phyloP scores from a whole-genome alignment of 1,140 invertebrate genomes.

The Hycleus cichorii region DNA sequence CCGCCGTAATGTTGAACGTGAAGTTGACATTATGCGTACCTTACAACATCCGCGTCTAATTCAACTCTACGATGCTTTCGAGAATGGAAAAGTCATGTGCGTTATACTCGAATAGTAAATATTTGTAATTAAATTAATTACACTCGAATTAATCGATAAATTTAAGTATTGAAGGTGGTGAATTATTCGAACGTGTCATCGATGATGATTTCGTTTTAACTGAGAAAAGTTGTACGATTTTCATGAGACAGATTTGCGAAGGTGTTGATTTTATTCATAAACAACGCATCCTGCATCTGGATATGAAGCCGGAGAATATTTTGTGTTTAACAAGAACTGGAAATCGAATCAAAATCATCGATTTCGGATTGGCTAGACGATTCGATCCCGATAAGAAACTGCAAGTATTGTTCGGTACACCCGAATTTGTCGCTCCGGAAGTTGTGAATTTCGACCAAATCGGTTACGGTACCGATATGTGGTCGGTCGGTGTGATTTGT shows the following conservation, averaged over 20 bases:
- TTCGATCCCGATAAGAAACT: slow-evolving; percentile 89
- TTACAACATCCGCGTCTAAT: slow-evolving; percentile 90
- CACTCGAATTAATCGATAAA: background rate
- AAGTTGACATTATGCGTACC: slow-evolving; percentile 93
- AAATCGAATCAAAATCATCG: slow-evolving; percentile 96
- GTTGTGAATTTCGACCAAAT: slow-evolving; percentile 98
- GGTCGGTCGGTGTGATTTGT: slow-evolving; percentile 95
- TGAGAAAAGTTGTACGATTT: slow-evolving; percentile 89
- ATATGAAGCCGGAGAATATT: slow-evolving; percentile 99
- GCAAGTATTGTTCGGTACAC: slow-evolving; percentile 90
- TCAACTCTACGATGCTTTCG: slow-evolving; percentile 94
- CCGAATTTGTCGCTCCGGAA: slow-evolving; percentile 97
- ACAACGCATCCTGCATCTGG: slow-evolving; percentile 89
- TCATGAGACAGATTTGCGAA: slow-evolving; percentile 95
- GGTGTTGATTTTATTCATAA: slow-evolving; percentile 94
- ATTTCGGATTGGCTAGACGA: slow-evolving; percentile 90
- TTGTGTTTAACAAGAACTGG: slow-evolving; percentile 89
- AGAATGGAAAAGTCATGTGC: slow-evolving; percentile 86
- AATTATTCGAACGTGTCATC: slow-evolving; percentile 96
- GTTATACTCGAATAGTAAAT: slow-evolving; percentile 95
- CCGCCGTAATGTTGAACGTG: slow-evolving; percentile 82
- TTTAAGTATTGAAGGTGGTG: slow-evolving; percentile 88
- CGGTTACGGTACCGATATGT: slow-evolving; percentile 92
- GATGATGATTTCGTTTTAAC: slow-evolving; percentile 96
- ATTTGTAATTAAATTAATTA: background rate